Percentiles rank a stretch among this genome's conserved stretches.
Conservation (phyloP, 2,113 vertebrate species). For the Dasypus novemcinctus region DNA sequence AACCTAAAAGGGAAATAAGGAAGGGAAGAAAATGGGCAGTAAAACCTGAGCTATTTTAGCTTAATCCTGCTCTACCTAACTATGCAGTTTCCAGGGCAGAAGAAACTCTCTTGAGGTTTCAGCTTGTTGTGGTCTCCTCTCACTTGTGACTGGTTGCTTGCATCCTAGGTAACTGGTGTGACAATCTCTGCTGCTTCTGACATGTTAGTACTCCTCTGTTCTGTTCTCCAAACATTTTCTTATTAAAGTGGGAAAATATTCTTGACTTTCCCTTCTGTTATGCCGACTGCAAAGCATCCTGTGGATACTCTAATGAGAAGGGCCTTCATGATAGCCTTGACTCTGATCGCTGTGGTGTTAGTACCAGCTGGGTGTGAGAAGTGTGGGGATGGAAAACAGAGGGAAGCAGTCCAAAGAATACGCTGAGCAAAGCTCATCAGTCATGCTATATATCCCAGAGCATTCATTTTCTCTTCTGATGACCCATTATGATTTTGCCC, state of each 20-base stretch:
- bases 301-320: slow-evolving; percentile 25
- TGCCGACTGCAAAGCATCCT: neutral
- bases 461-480: neutral
- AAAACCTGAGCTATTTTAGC: neutral
- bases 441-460: neutral
- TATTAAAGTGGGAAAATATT: neutral
- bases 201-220: neutral
- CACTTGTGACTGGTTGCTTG: neutral
- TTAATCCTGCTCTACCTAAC: neutral
- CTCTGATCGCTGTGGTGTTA: neutral
- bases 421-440: neutral
- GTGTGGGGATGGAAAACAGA: rapidly evolving
- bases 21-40: neutral
- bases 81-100: neutral
- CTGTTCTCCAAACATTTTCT: neutral
- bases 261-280: neutral
- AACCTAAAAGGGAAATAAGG: slow-evolving; percentile 11
- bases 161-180: neutral
- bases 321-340: neutral
- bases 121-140: neutral
- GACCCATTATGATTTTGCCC: neutral
- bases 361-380: neutral
- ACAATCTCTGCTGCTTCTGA: neutral
- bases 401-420: neutral
- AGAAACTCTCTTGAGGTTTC: neutral